Evolutionary conservation across 2,113 vertebrate genomes (phyloP).

Genomic region (Orthonyx spaldingii): DNA sequence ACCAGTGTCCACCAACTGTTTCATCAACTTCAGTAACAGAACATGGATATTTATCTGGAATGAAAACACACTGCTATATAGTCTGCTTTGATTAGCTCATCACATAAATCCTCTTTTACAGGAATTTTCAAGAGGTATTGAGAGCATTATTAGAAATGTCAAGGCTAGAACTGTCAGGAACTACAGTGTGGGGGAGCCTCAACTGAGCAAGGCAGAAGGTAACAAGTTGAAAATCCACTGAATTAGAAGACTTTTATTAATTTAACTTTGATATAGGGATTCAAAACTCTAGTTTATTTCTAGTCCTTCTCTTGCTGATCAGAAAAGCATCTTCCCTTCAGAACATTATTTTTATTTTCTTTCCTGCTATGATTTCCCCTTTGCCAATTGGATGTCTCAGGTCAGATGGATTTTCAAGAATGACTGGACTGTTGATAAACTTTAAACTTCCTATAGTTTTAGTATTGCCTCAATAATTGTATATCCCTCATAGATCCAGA

Average conservation of each 20-base stretch:
- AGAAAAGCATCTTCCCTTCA: background rate
- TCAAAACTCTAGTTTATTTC: background rate
- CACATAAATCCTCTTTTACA: background rate
- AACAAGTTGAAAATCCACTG: background rate
- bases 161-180: background rate
- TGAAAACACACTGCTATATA: background rate
- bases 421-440: background rate
- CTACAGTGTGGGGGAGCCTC: background rate
- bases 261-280: background rate
- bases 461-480: background rate
- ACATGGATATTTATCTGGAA: background rate
- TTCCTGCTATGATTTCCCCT: background rate
- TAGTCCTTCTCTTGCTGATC: background rate
- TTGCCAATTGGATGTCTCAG: background rate
- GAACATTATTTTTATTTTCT: background rate
- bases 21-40: background rate
- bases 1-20: background rate
- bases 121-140: background rate
- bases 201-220: background rate
- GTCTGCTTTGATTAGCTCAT: background rate
- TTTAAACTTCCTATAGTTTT: background rate
- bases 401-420: background rate
- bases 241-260: background rate
- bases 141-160: constrained; percentile 3
- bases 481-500: background rate